Conservation (phyloP, 2,797 vertebrate genomes). For the Uromys caudimaculatus region DNA sequence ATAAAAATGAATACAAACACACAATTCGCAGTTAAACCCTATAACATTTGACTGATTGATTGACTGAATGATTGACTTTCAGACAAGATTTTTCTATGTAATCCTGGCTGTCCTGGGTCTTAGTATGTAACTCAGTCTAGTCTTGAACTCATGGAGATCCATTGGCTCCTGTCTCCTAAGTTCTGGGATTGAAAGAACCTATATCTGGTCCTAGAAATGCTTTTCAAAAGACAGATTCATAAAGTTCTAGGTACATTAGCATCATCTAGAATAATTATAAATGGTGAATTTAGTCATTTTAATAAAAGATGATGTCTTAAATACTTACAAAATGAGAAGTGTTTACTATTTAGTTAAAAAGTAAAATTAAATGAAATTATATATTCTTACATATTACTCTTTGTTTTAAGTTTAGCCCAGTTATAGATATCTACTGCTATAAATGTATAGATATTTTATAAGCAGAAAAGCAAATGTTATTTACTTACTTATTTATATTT, state of each 20-base stretch:
- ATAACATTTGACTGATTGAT: background rate
- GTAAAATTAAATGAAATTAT: background rate
- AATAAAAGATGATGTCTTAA: background rate
- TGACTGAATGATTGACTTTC: background rate
- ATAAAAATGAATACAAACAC: background rate
- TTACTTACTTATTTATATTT: background rate
- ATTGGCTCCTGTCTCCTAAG: background rate
- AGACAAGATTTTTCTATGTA: background rate
- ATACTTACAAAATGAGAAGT: background rate
- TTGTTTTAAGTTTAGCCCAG: background rate
- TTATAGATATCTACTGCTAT: background rate
- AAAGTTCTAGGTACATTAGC: background rate
- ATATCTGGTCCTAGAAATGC: constrained; percentile 2
- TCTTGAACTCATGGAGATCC: background rate
- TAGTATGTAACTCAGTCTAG: background rate
- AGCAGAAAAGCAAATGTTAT: background rate
- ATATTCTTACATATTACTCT: background rate
- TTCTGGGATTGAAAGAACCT: background rate
- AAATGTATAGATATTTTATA: background rate
- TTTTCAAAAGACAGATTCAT: background rate
- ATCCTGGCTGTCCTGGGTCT: background rate
- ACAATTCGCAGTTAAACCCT: background rate
- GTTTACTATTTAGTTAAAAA: constrained; percentile 39
- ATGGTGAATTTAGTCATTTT: background rate
- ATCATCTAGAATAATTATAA: background rate